These are phyloP conservation scores for Xylota segnis DNA, from an alignment of 2,888 invertebrate species.

Conservation along the genomic window DNA sequence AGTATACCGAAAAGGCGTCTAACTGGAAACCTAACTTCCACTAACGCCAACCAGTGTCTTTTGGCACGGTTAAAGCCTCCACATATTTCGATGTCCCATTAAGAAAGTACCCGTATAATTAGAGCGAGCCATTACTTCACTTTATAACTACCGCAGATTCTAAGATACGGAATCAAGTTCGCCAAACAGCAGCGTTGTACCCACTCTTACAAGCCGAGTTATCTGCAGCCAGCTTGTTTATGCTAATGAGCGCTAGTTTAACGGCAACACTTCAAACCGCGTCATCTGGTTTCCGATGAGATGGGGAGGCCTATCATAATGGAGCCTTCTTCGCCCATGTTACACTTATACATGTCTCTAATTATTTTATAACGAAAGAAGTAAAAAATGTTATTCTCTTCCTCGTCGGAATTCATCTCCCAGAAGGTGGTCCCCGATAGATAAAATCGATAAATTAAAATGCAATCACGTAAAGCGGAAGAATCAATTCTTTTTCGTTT, in stretches of 20 bases:
- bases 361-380: slow-evolving; percentile 28
- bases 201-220: slow-evolving; percentile 43
- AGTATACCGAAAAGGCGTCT: slow-evolving; percentile 2
- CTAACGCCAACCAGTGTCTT: background rate
- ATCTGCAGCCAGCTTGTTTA: slow-evolving; percentile 51
- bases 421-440: slow-evolving; percentile 1
- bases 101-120: slow-evolving; percentile 40
- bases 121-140: slow-evolving; percentile 41
- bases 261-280: slow-evolving; percentile 22
- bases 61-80: slow-evolving; percentile 11
- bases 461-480: slow-evolving; percentile 52
- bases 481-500: slow-evolving; percentile 24
- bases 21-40: background rate
- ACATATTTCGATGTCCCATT: slow-evolving; percentile 33
- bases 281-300: slow-evolving; percentile 14
- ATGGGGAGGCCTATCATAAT: background rate
- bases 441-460: slow-evolving; percentile 54
- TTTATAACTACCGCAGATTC: slow-evolving; percentile 43
- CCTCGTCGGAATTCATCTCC: background rate
- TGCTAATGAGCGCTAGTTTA: slow-evolving; percentile 55
- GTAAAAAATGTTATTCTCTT: background rate
- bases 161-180: slow-evolving; percentile 24
- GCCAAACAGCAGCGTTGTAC: background rate
- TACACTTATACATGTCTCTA: slow-evolving; percentile 3
- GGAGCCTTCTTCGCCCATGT: slow-evolving; percentile 10